These are phyloP conservation scores for Phaedon cochleariae DNA, from an alignment of 2,888 invertebrate genomes.

Conservation along the genomic window DNA sequence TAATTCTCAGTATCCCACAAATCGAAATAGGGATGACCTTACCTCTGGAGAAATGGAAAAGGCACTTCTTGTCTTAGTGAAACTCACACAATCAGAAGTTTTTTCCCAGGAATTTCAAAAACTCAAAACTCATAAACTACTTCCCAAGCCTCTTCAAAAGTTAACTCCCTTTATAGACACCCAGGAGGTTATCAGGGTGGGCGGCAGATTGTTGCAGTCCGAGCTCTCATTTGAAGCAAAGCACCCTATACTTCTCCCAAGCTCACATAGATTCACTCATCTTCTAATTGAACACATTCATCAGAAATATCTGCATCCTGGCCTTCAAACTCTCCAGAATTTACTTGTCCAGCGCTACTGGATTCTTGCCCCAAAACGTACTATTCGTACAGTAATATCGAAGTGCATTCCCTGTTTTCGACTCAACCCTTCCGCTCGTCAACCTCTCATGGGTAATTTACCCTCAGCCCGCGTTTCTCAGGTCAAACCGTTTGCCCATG, in stretches of 20 bases:
- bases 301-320: not conserved
- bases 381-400: conserved; percentile 25
- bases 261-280: not conserved
- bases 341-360: not conserved
- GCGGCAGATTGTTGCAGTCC: not conserved
- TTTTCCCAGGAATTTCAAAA: not conserved
- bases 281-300: not conserved
- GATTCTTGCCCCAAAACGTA: conserved; percentile 7
- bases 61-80: not conserved
- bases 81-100: not conserved
- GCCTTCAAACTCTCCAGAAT: not conserved
- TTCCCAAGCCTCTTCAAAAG: not conserved
- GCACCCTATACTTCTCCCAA: not conserved
- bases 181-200: not conserved
- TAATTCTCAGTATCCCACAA: not conserved
- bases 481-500: conserved; percentile 31
- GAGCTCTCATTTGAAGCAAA: not conserved
- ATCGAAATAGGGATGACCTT: not conserved
- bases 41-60: not conserved
- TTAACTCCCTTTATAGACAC: not conserved
- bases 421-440: conserved; percentile 27
- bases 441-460: conserved; percentile 47
- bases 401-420: conserved; percentile 28
- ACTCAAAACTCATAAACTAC: not conserved
- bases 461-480: conserved; percentile 37